Percentiles rank a stretch among this genome's conserved stretches.
These are phyloP conservation scores for Lumbricus terrestris DNA, from an alignment of 2,888 invertebrate genomes.

Conservation along the genomic window DNA sequence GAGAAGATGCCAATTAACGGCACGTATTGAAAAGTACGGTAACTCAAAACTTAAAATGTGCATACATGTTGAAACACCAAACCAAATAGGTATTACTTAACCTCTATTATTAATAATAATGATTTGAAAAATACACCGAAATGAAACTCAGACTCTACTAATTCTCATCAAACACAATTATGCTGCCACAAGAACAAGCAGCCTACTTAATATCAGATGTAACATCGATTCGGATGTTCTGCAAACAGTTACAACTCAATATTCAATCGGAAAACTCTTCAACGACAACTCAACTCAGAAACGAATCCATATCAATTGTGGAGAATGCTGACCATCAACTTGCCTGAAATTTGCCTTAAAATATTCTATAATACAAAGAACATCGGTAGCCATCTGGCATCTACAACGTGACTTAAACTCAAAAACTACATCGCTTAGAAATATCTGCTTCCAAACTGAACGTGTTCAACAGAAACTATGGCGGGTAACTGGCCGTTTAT, in stretches of 20 bases:
- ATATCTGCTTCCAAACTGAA: background rate
- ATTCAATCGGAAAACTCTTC: background rate
- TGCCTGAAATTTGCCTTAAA: background rate
- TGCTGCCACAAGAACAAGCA: too few species aligned
- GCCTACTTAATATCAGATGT: background rate
- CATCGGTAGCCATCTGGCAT: background rate
- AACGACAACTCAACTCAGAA: background rate
- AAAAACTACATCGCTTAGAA: background rate
- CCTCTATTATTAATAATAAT: background rate
- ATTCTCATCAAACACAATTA: background rate
- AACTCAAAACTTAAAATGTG: slow-evolving; percentile 3
- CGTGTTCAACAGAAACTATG: background rate
- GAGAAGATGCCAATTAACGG: background rate
- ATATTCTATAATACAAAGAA: background rate
- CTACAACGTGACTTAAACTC: background rate
- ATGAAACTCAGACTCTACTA: background rate
- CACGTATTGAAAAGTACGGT: background rate
- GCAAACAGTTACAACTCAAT: background rate
- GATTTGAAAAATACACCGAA: background rate
- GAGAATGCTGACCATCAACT: background rate
- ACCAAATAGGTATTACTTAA: background rate
- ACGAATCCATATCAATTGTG: background rate
- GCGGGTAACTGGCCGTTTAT: background rate
- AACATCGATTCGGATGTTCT: background rate
- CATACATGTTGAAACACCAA: background rate